Percentiles rank a stretch among this genome's conserved stretches.
Evolutionary conservation across 2,888 invertebrate species (phyloP).

Genomic region (Blera fallax): DNA sequence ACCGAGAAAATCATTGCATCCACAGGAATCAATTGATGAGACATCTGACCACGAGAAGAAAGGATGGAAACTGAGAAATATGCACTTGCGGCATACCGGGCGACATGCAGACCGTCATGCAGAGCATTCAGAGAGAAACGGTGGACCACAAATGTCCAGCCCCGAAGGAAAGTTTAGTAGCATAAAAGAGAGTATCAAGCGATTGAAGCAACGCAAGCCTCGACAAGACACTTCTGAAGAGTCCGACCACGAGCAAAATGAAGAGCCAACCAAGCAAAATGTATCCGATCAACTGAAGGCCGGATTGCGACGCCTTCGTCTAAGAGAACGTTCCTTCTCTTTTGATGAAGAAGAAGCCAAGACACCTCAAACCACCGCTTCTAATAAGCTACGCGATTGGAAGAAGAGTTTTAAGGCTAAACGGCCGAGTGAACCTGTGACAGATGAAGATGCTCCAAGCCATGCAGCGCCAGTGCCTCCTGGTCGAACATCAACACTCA

Average conservation of each 20-base stretch:
- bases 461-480: slow-evolving; percentile 35
- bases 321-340: background rate
- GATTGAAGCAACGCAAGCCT: slow-evolving; percentile 75
- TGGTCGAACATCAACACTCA: slow-evolving; percentile 72
- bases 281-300: slow-evolving; percentile 74
- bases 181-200: slow-evolving; percentile 77
- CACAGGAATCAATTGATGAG: slow-evolving; percentile 45
- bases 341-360: background rate
- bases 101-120: background rate
- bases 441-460: slow-evolving; percentile 27
- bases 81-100: slow-evolving; percentile 3
- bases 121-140: background rate
- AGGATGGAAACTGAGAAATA: slow-evolving; percentile 36
- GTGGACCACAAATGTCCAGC: slow-evolving; percentile 20
- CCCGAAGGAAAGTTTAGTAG: slow-evolving; percentile 61
- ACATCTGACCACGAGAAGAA: slow-evolving; percentile 49
- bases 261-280: slow-evolving; percentile 44
- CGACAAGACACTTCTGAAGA: slow-evolving; percentile 38
- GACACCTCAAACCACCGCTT: slow-evolving; percentile 33
- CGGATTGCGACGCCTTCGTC: slow-evolving; percentile 72
- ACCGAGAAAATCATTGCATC: slow-evolving; percentile 7
- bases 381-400: slow-evolving; percentile 77
- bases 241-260: slow-evolving; percentile 62
- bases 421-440: slow-evolving; percentile 26
- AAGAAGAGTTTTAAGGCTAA: slow-evolving; percentile 76